phyloP scores from a whole-genome alignment of 2,888 invertebrate species.

The Rosalia funebris region DNA sequence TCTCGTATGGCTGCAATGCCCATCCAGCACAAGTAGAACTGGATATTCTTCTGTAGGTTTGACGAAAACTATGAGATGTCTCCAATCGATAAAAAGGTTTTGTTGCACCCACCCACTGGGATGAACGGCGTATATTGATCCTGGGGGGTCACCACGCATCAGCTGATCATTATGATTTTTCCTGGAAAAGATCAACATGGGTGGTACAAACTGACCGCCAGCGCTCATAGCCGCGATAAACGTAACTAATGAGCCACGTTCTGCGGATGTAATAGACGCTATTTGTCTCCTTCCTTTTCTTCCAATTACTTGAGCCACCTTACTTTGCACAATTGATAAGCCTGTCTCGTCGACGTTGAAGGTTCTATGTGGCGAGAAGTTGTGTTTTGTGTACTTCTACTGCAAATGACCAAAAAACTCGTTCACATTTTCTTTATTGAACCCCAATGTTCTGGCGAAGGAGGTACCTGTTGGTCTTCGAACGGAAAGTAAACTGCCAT shows the following conservation, averaged over 20 bases:
- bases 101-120: background rate
- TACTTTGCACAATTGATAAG: too few relatives aligned
- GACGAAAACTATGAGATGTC: background rate
- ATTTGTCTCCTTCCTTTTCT: too few relatives aligned
- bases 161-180: background rate
- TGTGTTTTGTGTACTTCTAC: too few relatives aligned
- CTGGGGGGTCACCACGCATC: background rate
- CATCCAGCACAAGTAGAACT: constrained; percentile 22
- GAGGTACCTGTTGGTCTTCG: too few relatives aligned
- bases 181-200: background rate
- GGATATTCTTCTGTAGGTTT: constrained; percentile 15
- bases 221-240: background rate
- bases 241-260: background rate
- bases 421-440: too few relatives aligned
- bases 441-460: too few relatives aligned
- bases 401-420: too few relatives aligned
- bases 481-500: too few relatives aligned
- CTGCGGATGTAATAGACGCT: background rate
- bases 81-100: background rate
- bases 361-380: too few relatives aligned
- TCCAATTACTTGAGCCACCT: too few relatives aligned
- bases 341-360: too few relatives aligned
- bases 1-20: constrained; percentile 19
- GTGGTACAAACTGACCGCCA: background rate
- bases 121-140: background rate